A percentile compares a stretch with the other conserved stretches of the same genome.
phyloP scores from a whole-genome alignment of 2,113 vertebrate species.

The Donacobius atricapilla region DNA sequence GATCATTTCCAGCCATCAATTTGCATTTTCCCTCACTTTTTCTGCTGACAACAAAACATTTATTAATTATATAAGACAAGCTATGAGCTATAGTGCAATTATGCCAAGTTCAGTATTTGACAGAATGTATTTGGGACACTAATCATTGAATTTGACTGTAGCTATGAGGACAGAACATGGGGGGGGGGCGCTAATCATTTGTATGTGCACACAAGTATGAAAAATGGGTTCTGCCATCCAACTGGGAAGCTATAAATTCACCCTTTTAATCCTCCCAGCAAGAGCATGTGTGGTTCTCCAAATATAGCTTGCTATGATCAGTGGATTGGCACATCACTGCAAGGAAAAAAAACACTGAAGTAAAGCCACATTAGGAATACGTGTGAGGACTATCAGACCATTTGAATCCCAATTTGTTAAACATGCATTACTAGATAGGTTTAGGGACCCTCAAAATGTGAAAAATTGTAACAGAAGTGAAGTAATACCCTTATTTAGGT shows the following conservation, averaged over 20 bases:
- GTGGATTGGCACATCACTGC: neutral
- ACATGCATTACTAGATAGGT: neutral
- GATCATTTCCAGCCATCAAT: neutral
- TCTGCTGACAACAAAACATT: neutral
- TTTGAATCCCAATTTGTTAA: constrained; percentile 2
- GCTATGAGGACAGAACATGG: neutral
- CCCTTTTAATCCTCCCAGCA: neutral
- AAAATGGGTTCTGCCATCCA: constrained; percentile 18
- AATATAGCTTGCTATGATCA: constrained; percentile 38
- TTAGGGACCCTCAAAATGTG: neutral
- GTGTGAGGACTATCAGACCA: neutral
- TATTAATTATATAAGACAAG: neutral
- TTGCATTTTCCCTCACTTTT: neutral
- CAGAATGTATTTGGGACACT: neutral
- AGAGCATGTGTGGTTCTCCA: neutral
- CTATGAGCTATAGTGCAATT: neutral
- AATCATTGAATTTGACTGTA: neutral
- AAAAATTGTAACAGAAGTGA: constrained; percentile 1
- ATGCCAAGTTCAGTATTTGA: neutral
- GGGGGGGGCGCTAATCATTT: too few species aligned
- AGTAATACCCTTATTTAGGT: constrained; percentile 21
- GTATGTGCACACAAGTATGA: neutral
- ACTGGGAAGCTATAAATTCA: constrained; percentile 17
- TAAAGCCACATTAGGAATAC: neutral
- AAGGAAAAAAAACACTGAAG: neutral